phyloP scores from a whole-genome alignment of 2,113 vertebrate genomes.

The Pseudorasbora parva region DNA sequence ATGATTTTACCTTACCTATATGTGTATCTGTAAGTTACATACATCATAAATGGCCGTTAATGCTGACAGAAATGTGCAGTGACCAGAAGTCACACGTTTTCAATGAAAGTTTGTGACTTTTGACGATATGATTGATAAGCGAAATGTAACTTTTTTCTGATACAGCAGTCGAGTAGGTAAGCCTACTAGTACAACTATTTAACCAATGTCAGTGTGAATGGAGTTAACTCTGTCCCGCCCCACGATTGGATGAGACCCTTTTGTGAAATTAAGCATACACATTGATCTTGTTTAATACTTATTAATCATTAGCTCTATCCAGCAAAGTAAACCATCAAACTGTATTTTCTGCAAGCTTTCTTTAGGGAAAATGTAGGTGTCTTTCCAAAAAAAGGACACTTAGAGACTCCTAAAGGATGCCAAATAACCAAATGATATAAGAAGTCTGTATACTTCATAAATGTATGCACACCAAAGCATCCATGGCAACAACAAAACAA shows the following conservation, averaged over 20 bases:
- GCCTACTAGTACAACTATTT: background rate
- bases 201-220: constrained; percentile 1
- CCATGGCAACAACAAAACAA: too few species aligned
- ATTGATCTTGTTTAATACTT: too few species aligned
- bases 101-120: background rate
- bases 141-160: background rate
- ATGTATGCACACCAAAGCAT: too few species aligned
- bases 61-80: background rate
- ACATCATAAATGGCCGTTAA: background rate
- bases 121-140: background rate
- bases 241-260: constrained; percentile 22
- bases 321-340: too few species aligned
- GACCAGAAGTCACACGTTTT: background rate
- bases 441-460: too few species aligned
- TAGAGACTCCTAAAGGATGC: too few species aligned
- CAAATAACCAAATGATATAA: too few species aligned
- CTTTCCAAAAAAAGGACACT: too few species aligned
- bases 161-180: too few species aligned
- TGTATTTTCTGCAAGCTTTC: too few species aligned
- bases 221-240: background rate
- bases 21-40: background rate
- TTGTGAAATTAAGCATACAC: background rate
- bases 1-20: background rate
- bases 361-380: too few species aligned
- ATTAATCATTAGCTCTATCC: too few species aligned